Conservation (phyloP, 2,888 invertebrate genomes). For the Caenorhabditis japonica region DNA sequence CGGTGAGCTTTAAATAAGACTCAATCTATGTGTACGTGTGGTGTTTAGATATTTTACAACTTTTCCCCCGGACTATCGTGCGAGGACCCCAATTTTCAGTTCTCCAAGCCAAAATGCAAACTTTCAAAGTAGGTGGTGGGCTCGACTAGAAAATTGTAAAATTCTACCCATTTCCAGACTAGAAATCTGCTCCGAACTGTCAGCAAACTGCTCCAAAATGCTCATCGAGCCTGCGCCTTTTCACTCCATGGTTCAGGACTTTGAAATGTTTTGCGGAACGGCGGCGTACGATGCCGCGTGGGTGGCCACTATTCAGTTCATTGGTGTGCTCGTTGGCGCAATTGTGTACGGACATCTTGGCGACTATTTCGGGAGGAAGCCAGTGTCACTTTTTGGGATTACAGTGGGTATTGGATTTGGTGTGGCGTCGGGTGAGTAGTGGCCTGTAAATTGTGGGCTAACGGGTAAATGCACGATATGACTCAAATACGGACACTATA, state of each 20-base stretch:
- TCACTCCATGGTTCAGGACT: conserved; percentile 61
- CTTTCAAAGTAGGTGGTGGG: too few species aligned
- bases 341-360: conserved; percentile 61
- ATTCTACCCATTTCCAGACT: conserved; percentile 22
- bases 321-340: conserved; percentile 63
- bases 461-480: too few species aligned
- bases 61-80: too few species aligned
- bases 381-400: conserved; percentile 58
- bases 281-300: conserved; percentile 59
- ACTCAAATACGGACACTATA: too few species aligned
- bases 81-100: too few species aligned
- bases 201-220: conserved; percentile 27
- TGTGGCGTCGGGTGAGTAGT: conserved; percentile 56
- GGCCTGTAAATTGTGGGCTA: too few species aligned
- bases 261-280: conserved; percentile 54
- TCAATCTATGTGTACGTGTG: too few species aligned
- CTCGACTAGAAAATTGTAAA: too few species aligned
- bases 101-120: too few species aligned
- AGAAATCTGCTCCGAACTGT: conserved; percentile 47
- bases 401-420: conserved; percentile 58
- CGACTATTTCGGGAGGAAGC: conserved; percentile 61
- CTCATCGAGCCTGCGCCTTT: conserved; percentile 40
- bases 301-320: conserved; percentile 64
- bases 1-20: too few species aligned
- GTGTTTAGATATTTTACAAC: too few species aligned